Evolutionary conservation across 2,113 vertebrate genomes (phyloP), one percentile per base, ranked within the genome.

Genomic region (Corythoichthys haematopterus): DNA sequence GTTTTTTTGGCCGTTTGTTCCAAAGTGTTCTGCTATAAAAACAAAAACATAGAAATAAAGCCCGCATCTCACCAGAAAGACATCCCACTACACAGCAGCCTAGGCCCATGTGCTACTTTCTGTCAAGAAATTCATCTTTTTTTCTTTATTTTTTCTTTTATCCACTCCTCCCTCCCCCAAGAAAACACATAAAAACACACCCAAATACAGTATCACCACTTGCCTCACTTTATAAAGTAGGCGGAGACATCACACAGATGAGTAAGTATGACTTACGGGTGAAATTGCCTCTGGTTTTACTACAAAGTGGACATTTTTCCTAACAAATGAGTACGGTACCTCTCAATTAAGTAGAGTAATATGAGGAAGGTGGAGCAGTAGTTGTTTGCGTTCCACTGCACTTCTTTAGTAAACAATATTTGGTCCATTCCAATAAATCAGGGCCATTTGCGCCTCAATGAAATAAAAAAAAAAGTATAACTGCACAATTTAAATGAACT

Each of bases 71-170:
- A 69, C 50, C 55, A 56, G 28, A 56, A 64, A 74, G 57, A 71
- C 43, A 35, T 66, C 76, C 77, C 60, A 79, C 77, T 70, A 80
- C 68, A 69, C 74, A 66, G 10, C 76, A 72, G 72, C 67, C 37
- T 3, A 63, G 79, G 74, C 80, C 87, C 83, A 80, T 75, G n/a
- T 84, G 87, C 85, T 87, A 73, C 86, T 79, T 85, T 72, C 84
- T 71, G 64, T 67, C 68, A 76, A 64, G 64, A 82, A 80, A 72
- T 74, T 83, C 81, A 84, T 84, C 86, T 83, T 84, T 81, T 82
- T 75, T 64, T 72, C 68, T 80, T 76, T n/a, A 43, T 43, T 5
- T 8, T 43, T 8, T 43, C 40, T 7, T 43, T 43, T 8, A 5
- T 8, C 40, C 40, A 5, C 40, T 43, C 40, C 70, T 64, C 59